A percentile compares a stretch with the other conserved stretches of the same genome.
These are phyloP conservation scores for Lochmaea capreae DNA, from an alignment of 2,888 invertebrate species.

Conservation along the genomic window DNA sequence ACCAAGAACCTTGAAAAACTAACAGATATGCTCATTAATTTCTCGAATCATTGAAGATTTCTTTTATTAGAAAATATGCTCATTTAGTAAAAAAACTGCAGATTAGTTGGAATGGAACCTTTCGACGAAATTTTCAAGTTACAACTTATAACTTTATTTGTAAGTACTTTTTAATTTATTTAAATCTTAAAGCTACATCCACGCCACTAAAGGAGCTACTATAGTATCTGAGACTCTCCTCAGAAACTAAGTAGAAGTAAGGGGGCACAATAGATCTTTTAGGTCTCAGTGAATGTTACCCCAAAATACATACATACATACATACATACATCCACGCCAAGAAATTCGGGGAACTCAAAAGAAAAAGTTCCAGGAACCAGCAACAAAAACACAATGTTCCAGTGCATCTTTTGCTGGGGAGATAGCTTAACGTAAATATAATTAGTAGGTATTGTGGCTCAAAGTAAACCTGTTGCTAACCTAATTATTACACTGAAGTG, in stretches of 20 bases:
- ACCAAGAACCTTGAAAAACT: constrained; percentile 26
- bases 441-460: too few species aligned
- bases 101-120: constrained; percentile 26
- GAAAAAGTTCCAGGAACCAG: not conserved
- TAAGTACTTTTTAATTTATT: constrained; percentile 35
- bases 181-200: not conserved
- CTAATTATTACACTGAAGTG: too few species aligned
- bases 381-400: too few species aligned
- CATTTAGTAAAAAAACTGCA: constrained; percentile 7
- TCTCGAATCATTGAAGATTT: constrained; percentile 10
- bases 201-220: too few species aligned
- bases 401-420: too few species aligned
- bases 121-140: constrained; percentile 35
- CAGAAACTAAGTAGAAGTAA: too few species aligned
- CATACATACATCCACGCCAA: not conserved
- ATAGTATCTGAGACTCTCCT: too few species aligned
- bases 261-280: too few species aligned
- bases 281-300: too few species aligned
- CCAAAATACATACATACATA: too few species aligned
- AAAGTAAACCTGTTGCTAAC: too few species aligned
- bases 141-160: constrained; percentile 44
- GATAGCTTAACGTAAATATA: too few species aligned
- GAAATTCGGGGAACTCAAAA: not conserved
- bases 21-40: constrained; percentile 11
- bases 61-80: constrained; percentile 10